Evolutionary conservation across 2,113 vertebrate genomes (phyloP), one percentile per base, ranked within the genome.

Genomic region (Isichthys henryi): DNA sequence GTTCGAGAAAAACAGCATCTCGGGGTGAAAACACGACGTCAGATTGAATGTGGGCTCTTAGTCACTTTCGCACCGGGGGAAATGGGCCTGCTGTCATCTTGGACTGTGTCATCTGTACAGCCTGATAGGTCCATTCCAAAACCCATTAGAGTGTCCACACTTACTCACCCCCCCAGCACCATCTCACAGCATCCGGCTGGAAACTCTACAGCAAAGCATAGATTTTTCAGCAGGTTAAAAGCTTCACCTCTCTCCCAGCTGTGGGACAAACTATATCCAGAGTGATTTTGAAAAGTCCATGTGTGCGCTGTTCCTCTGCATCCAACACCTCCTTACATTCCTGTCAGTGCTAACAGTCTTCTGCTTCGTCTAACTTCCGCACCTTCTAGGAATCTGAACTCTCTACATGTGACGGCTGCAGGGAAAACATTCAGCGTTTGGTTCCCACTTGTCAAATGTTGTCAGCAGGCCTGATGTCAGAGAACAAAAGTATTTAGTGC

Each of bases 51-150:
- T 62, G 50, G 43, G 70, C 74, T 87, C 87, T 90, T 90, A 83
- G 89, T 82, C 86, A 62, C 35, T 58, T 62, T 82, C 70, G 80
- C 58, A 80, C 21, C 45, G 5, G 53, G 46, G 85, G 62, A 52
- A 90, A 88, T 52, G n/a, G 48, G 31, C 62, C 48, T 31, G 89
- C 43, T 90, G 58, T 70, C 88, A 62, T n/a, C 39, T 84, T 49
- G 46, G 70, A 88, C 48, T 89, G 88, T 85, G 83, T 86, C 89
- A 90, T 90, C 62, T 74, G 66, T 77, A 77, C 48, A 87, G 74
- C 66, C 87, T 49, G 62, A 88, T 83, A 80, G 70, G 50, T 88
- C 39, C 50, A 58, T 90, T 90, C 86, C 53, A 52, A 31, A 87
- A 90, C 27, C 86, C 27, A 87, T 90, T 87, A 87, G 19, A 89